Base-by-base conservation (phyloP, 2,888 invertebrate species). In the Ligdia adustata region DNA sequence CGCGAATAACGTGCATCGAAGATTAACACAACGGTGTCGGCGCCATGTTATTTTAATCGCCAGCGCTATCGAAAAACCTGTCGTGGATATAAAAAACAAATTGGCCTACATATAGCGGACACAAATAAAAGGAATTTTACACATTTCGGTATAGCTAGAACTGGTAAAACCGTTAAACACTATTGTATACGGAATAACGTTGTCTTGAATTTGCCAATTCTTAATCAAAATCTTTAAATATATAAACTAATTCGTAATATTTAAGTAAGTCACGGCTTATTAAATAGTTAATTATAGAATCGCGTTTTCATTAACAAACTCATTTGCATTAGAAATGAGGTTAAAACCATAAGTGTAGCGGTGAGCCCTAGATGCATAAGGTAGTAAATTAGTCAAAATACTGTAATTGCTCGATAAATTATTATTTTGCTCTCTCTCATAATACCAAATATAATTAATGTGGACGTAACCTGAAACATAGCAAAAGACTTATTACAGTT, bases 51-150 rank as follows among this genome's bases (percentile, higher is more conserved):
- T 62, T 63, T 61, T 58, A 57, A 61, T 59, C 67, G 64, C 68
- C 60, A 69, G 61, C 65, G 54, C 62, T 67, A 73, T 75, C 65
- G n/a, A 61, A 70, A 78, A 85, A 86, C 85, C 82, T 81, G 85
- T 84, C 75, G 72, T 62, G 59, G 69, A 57, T 64, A 63, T 69
- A 72, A 75, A 79, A 75, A 77, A 77, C 75, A 72, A 75, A 79
- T 71, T 80, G 85, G 66, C 88, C 88, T 75, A 87, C 84, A 81
- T 82, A 77, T 68, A 52, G 61, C 68, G 69, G 68, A 69, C 74
- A 76, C 75, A 79, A 82, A 82, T 79, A 80, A 77, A 74, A 79
- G 70, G 80, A 76, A 79, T 77, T 77, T 74, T 79, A 79, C 77
- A 74, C 75, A 73, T 72, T 72, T 69, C 64, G 67, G 68, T 69